Base-by-base conservation (phyloP, 1,140 invertebrate genomes). In the Tenebrio molitor region DNA sequence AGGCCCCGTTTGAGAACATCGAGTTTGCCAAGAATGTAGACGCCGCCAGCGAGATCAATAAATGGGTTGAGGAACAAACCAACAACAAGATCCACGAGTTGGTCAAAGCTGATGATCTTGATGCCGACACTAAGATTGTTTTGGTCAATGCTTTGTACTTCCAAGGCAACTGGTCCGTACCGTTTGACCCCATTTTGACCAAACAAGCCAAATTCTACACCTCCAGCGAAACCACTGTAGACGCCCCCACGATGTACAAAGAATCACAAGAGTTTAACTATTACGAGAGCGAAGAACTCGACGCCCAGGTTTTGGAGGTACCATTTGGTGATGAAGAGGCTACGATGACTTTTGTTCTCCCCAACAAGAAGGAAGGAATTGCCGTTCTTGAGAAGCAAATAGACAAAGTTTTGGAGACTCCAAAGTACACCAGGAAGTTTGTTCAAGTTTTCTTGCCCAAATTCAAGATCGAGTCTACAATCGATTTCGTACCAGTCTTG, bases 71-170 rank as follows among this genome's bases (percentile, higher is more conserved):
- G 78, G 76, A 85, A 8, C 86, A 91, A 78, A 96, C 94, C 0
- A 88, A 91, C 71, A 83, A 91, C 33, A 91, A 89, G 83, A 93
- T 95, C 69, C 87, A 87, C 67, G 82, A 93, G 78, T 80, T 94
- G 7, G 82, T 95, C 21, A 75, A 83, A n/a, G 67, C 82, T 78
- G 88, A 86, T 76, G 83, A 81, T 72, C 82, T 93, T 1, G 76
- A 84, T 65, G 74, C 81, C 8, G 76, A 85, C 17, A 90, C 88
- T 74, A 87, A 83, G 63, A 68, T 94, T n/a, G 86, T 96, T 6
- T 83, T 96, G 1, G 84, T 94, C 0, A 96, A 96, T 83, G 93
- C 93, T 10, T 84, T 96, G 23, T 94, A 96, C 81, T 96, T 96
- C 83, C 95, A 94, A 21, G 81, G 62, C 46, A 83, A 83, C 33